Evolutionary conservation across 2,888 invertebrate genomes (phyloP), one percentile per base, ranked within the genome.

Genomic region (Monochamus alternatus): DNA sequence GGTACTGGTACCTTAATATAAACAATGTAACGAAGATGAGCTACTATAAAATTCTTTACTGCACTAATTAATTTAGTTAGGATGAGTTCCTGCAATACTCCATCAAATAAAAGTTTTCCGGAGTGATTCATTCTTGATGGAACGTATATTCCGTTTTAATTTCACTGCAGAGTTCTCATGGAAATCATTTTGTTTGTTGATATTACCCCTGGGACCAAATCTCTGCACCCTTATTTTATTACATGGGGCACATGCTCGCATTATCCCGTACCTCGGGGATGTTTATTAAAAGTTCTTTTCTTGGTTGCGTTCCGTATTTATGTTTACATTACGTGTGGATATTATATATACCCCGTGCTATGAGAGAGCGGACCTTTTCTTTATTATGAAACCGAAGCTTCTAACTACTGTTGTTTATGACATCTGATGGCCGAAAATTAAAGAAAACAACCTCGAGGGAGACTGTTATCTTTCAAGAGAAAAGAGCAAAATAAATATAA

Each of bases 131-230:
- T 59, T 51, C 60, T n/a, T 60, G 60, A 69, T 69, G 47, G 60
- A 66, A 73, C 65, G 55, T 58, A 65, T 64, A 72, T 62, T 60
- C 51, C 60, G 60, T 77, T 74, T 77, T 72, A 77, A 74, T 76
- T 74, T 70, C 74, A 47, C 69, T 69, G 43, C 60, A 4, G 60
- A 60, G 71, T 74, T 71, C 62, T 74, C 63, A 63, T 68, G 72
- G 63, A 74, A 72, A 74, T 77, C 67, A 70, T 74, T 67, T 77
- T 74, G 74, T 77, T 74, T 77, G 74, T 64, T 74, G 72, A 77
- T 77, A 77, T 77, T 74, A 72, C 77, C 68, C 74, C 32, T 65
- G 69, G 77, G 77, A 69, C 52, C 44, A 72, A 68, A 72, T 68
- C 71, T 70, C 74, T 72, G 70, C 63, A 68, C 77, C 71, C 32